Evolutionary conservation across 2,888 invertebrate genomes (phyloP).

Genomic region (Baronia brevicornis): DNA sequence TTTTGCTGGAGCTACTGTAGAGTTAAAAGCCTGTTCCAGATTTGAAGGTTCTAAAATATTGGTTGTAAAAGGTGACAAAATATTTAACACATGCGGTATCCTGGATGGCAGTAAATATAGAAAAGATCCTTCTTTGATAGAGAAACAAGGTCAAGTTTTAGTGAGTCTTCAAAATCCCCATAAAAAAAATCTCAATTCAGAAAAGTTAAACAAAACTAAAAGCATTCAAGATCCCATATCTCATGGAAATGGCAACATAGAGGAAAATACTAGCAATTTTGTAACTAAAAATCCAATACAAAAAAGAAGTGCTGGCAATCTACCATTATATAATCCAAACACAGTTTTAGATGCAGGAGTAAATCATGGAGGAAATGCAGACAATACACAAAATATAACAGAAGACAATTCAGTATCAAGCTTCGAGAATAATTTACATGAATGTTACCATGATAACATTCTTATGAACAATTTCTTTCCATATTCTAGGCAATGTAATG

Average conservation of each 20-base stretch:
- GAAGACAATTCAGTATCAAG: constrained; percentile 85
- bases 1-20: constrained; percentile 84
- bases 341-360: constrained; percentile 82
- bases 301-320: constrained; percentile 44
- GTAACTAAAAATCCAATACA: constrained; percentile 19
- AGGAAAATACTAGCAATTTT: constrained; percentile 16
- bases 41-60: constrained; percentile 86
- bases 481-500: constrained; percentile 80
- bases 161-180: constrained; percentile 54
- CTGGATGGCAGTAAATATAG: constrained; percentile 82
- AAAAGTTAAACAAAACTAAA: too few species aligned
- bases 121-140: constrained; percentile 75
- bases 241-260: constrained; percentile 3
- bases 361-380: constrained; percentile 85
- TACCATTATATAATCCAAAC: constrained; percentile 57
- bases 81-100: constrained; percentile 85
- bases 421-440: constrained; percentile 84
- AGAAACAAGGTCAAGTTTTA: constrained; percentile 74
- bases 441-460: constrained; percentile 85
- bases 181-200: constrained; percentile 10
- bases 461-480: constrained; percentile 83
- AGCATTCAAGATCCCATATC: too few species aligned
- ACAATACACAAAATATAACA: constrained; percentile 61
- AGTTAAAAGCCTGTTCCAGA: constrained; percentile 86
- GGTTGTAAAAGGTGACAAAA: constrained; percentile 86